Evolutionary conservation across 2,113 vertebrate genomes (phyloP).

Genomic region (Thalassoma bifasciatum): DNA sequence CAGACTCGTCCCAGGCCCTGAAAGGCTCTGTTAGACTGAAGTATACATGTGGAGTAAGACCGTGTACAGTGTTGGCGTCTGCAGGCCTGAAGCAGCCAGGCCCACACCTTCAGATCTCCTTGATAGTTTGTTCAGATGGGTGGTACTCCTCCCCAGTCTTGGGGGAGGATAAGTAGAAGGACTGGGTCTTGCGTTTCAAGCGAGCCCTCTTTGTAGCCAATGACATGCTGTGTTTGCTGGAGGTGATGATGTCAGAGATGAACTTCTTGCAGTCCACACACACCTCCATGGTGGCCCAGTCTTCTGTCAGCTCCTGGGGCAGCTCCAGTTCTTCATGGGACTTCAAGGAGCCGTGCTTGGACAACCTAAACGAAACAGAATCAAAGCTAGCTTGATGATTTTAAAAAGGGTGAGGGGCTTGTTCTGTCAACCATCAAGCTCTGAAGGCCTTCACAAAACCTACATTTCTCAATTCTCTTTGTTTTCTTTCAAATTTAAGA

Average conservation of each 20-base stretch:
- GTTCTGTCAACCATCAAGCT: too few species aligned
- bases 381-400: too few species aligned
- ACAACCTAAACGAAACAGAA: constrained; percentile 78
- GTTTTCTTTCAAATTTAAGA: too few species aligned
- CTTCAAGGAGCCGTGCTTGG: constrained; percentile 76
- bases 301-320: constrained; percentile 93
- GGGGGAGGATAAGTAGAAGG: constrained; percentile 90
- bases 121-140: constrained; percentile 96
- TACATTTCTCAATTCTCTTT: too few species aligned
- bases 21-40: constrained; percentile 21
- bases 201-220: constrained; percentile 95
- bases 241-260: constrained; percentile 96
- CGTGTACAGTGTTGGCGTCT: constrained; percentile 13
- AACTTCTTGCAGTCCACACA: constrained; percentile 99
- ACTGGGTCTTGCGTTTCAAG: constrained; percentile 96
- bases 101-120: constrained; percentile 88
- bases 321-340: constrained; percentile 90
- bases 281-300: constrained; percentile 98
- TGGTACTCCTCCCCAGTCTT: constrained; percentile 90
- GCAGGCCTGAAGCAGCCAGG: constrained; percentile 36
- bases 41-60: constrained; percentile 16
- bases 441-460: too few species aligned
- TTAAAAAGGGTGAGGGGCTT: too few species aligned
- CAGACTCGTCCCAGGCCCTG: not conserved
- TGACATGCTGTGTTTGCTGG: constrained; percentile 94